phyloP scores from a whole-genome alignment of 2,797 vertebrate species.

The Enteromius thamalakanensis region DNA sequence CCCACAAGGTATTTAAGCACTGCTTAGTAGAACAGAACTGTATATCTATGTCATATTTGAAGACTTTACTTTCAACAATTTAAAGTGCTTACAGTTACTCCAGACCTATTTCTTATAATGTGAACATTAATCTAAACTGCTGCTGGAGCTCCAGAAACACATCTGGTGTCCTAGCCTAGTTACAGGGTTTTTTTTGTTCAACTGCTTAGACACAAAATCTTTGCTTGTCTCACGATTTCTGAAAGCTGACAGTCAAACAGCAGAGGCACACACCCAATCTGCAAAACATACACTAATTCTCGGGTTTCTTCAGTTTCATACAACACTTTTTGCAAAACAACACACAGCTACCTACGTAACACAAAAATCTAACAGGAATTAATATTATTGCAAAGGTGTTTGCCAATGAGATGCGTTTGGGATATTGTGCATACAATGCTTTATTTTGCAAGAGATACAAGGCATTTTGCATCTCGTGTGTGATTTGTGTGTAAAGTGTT shows the following conservation, averaged over 20 bases:
- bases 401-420: neutral
- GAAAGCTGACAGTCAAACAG: no score
- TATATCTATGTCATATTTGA: neutral
- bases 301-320: neutral
- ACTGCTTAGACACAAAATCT: neutral
- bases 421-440: neutral
- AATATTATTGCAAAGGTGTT: neutral
- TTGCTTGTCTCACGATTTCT: neutral
- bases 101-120: neutral
- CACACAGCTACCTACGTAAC: neutral
- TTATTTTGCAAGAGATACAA: no score
- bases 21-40: neutral
- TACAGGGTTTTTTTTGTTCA: neutral
- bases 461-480: neutral
- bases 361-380: neutral
- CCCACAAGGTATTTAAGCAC: neutral
- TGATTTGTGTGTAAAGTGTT: neutral
- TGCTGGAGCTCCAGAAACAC: neutral
- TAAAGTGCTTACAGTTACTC: neutral
- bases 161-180: neutral
- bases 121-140: constrained; percentile 6
- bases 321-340: neutral
- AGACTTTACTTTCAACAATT: neutral
- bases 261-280: no score
- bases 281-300: no score